Percentiles rank a stretch among this genome's conserved stretches.
These are phyloP conservation scores for Rhogogaster chlorosoma DNA, from an alignment of 2,888 invertebrate species.

Conservation along the genomic window DNA sequence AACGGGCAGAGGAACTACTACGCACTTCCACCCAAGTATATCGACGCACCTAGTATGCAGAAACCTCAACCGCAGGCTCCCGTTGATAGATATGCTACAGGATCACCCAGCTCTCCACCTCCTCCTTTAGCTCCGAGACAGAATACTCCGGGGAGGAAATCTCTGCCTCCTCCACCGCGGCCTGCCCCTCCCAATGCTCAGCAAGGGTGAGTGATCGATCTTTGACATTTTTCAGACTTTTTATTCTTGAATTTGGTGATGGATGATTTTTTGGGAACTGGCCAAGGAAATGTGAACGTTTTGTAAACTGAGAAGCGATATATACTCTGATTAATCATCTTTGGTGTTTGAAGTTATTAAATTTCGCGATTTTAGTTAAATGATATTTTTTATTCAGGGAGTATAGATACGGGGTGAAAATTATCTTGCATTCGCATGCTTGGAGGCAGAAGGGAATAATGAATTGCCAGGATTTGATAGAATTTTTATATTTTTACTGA, in stretches of 20 bases:
- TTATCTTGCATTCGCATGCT: background rate
- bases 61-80: constrained; percentile 68
- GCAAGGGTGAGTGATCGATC: constrained; percentile 67
- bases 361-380: background rate
- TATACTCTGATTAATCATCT: background rate
- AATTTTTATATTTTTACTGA: background rate
- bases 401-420: background rate
- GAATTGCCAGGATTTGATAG: background rate
- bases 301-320: background rate
- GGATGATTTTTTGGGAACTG: background rate
- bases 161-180: constrained; percentile 74
- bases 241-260: background rate
- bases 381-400: background rate
- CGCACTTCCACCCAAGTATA: constrained; percentile 69
- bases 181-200: constrained; percentile 71
- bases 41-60: constrained; percentile 65
- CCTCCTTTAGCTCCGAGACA: constrained; percentile 74
- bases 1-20: constrained; percentile 65
- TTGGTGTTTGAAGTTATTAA: background rate
- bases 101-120: constrained; percentile 59
- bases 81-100: constrained; percentile 62
- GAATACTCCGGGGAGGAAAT: constrained; percentile 71
- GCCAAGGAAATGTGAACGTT: background rate
- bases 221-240: background rate
- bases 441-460: background rate